These are phyloP conservation scores for Latrodectus geometricus DNA, from an alignment of 1,140 invertebrate genomes.

Conservation along the genomic window DNA sequence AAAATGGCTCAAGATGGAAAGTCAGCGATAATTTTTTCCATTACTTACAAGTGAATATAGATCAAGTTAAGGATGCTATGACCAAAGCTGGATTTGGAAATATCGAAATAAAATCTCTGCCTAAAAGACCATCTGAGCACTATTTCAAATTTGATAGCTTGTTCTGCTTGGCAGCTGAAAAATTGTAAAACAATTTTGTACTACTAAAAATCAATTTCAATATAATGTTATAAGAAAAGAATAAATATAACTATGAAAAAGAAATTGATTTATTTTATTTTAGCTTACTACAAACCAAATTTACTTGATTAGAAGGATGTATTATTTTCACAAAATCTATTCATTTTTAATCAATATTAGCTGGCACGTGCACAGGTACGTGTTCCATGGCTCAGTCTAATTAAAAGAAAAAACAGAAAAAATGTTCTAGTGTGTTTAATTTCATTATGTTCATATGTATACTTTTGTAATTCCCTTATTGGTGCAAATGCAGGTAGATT, in stretches of 20 bases:
- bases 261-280: too few species aligned
- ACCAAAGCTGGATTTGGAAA: conserved; percentile 4
- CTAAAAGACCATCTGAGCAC: conserved; percentile 3
- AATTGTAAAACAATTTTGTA: neutral
- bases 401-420: too few species aligned
- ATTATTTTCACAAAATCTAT: too few species aligned
- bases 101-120: neutral
- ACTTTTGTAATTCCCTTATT: too few species aligned
- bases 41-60: neutral
- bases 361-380: too few species aligned
- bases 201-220: neutral
- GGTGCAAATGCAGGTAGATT: too few species aligned
- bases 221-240: neutral
- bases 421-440: too few species aligned
- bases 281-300: too few species aligned
- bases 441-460: too few species aligned
- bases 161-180: conserved; percentile 28
- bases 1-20: conserved; percentile 25
- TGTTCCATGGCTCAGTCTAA: too few species aligned
- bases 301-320: too few species aligned
- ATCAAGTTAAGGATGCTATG: neutral
- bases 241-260: neutral
- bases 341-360: too few species aligned
- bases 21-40: neutral
- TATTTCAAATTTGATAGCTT: conserved; percentile 11